phyloP scores from a whole-genome alignment of 2,113 vertebrate species.

The Crocuta crocuta region DNA sequence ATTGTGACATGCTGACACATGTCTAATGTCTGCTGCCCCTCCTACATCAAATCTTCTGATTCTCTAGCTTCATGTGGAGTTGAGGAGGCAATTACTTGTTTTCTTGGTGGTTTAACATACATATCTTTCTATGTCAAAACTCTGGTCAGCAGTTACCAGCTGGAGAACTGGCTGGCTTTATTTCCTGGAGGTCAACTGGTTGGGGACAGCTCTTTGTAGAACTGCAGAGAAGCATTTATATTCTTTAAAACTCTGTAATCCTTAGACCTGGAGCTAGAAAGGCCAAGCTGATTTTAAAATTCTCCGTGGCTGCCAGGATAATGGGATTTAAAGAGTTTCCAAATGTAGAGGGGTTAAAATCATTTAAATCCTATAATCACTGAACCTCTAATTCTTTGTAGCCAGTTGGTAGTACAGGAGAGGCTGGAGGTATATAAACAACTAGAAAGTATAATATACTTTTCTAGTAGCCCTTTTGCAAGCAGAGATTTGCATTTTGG shows the following conservation, averaged over 20 bases:
- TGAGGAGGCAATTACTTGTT: constrained; percentile 70
- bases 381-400: constrained; percentile 62
- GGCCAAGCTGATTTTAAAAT: constrained; percentile 68
- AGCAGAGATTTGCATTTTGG: not conserved
- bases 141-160: constrained; percentile 60
- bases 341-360: constrained; percentile 70
- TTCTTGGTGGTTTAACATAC: constrained; percentile 62
- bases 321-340: constrained; percentile 63
- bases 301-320: constrained; percentile 53
- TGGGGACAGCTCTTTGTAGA: constrained; percentile 70
- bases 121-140: constrained; percentile 46
- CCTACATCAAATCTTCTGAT: constrained; percentile 31
- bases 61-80: constrained; percentile 45
- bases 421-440: not conserved
- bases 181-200: constrained; percentile 68
- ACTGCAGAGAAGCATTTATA: constrained; percentile 63
- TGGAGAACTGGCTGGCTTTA: constrained; percentile 61
- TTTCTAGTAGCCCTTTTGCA: not conserved
- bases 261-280: constrained; percentile 67
- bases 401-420: constrained; percentile 19
- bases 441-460: not conserved
- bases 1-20: not conserved
- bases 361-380: constrained; percentile 63
- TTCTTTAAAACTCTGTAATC: constrained; percentile 59
- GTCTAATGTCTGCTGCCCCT: not conserved